Percentiles rank a stretch among this genome's conserved stretches.
Conservation (phyloP, 2,797 vertebrate genomes). For the Apodemus agrarius region DNA sequence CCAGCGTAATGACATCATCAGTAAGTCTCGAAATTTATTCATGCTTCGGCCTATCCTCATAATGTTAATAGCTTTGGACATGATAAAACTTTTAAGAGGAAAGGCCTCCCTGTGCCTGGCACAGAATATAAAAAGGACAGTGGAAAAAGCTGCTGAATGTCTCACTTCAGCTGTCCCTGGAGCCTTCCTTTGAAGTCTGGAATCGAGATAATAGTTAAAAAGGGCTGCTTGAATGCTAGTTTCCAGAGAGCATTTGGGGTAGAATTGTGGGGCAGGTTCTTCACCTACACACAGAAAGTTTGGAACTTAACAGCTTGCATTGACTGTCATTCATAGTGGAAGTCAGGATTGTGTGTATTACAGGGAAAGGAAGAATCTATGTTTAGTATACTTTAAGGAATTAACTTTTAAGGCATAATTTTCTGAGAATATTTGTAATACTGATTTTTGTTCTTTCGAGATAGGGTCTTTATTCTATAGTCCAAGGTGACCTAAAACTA, state of each 20-base stretch:
- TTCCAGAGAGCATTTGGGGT: constrained; percentile 78
- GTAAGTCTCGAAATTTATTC: constrained; percentile 85
- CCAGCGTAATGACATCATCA: constrained; percentile 87
- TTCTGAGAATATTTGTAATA: constrained; percentile 37
- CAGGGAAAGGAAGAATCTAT: constrained; percentile 48
- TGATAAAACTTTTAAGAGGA: constrained; percentile 87
- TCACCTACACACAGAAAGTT: constrained; percentile 68
- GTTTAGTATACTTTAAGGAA: constrained; percentile 58
- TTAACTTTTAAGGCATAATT: constrained; percentile 69
- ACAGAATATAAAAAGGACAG: constrained; percentile 83
- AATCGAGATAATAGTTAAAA: constrained; percentile 81
- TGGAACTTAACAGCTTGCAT: constrained; percentile 80
- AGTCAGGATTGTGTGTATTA: constrained; percentile 73
- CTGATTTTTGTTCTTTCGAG: background rate
- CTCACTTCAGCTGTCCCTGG: constrained; percentile 83
- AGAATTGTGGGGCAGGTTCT: constrained; percentile 73
- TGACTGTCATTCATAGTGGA: constrained; percentile 75
- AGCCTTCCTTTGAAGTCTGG: constrained; percentile 84
- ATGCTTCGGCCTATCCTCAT: constrained; percentile 84
- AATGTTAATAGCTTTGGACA: constrained; percentile 88
- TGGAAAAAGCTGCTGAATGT: constrained; percentile 75
- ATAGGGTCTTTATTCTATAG: background rate
- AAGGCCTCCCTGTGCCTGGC: constrained; percentile 78
- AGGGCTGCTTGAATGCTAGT: constrained; percentile 83
- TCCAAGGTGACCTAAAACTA: too few relatives aligned